Evolutionary conservation across 2,113 vertebrate genomes (phyloP).

Genomic region (Phycodurus eques): DNA sequence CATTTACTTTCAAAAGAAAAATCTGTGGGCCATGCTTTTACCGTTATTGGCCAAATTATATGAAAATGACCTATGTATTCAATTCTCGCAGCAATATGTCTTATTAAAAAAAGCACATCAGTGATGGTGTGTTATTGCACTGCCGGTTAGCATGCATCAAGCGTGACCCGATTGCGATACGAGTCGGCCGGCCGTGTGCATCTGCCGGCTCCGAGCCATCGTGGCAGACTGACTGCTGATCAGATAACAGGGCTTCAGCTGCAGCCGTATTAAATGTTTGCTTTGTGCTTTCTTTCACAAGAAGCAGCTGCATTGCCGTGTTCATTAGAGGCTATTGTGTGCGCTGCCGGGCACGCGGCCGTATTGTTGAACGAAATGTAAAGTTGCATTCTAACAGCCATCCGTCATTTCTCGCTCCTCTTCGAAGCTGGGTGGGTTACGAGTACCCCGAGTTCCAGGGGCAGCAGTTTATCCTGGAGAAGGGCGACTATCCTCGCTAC

Average conservation of each 20-base stretch:
- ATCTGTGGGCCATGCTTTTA: no score
- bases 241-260: slow-evolving; percentile 62
- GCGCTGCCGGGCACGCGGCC: slow-evolving; percentile 1
- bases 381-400: background rate
- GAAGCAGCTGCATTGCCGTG: slow-evolving; percentile 39
- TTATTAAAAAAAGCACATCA: no score
- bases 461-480: slow-evolving; percentile 97
- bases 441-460: slow-evolving; percentile 96
- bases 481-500: slow-evolving; percentile 91
- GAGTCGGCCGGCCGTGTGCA: slow-evolving; percentile 48
- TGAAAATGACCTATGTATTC: no score
- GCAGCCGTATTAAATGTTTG: slow-evolving; percentile 62
- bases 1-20: no score
- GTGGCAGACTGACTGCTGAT: slow-evolving; percentile 59
- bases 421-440: slow-evolving; percentile 85
- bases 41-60: no score
- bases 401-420: background rate
- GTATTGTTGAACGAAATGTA: slow-evolving; percentile 16
- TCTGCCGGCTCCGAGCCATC: slow-evolving; percentile 50
- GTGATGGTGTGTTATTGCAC: slow-evolving; percentile 22
- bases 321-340: slow-evolving; percentile 26
- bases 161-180: slow-evolving; percentile 50
- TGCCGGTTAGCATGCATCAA: slow-evolving; percentile 37
- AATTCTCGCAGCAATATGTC: no score
- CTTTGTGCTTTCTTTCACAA: slow-evolving; percentile 57